Base-by-base conservation (phyloP, 2,888 invertebrate species). In the Eristalis tenax region DNA sequence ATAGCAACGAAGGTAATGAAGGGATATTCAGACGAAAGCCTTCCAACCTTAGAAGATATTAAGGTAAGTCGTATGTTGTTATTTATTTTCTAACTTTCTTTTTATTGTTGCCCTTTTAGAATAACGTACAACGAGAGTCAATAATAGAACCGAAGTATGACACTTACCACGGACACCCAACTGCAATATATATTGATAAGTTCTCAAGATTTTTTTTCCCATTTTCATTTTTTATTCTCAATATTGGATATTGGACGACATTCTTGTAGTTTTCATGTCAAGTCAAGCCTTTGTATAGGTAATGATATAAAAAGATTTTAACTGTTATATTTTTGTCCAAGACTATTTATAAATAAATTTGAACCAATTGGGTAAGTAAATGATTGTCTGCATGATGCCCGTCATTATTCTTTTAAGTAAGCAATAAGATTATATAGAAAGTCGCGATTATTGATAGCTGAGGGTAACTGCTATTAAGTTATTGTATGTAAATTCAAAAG, bases 161-260 rank as follows among this genome's bases (percentile, higher is more conserved):
- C 89, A 97, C 97, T 15, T 97, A 97, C 93, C 95, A 96, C 92
- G 97, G 96, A 73, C 94, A 95, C 80, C 95, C 96, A 92, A 96
- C 96, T 79, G 97, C 97, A 15, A 94, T 97, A 87, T 97, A 96
- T 93, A 97, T 98, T 90, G 98, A 98, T 93, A 96, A 96, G 91
- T 96, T 97, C 92, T 97, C 97, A 66, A 94, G 97, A 90, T 96
- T 97, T 93, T 97, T 97, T 94, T 98, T 98, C 90, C 98, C 98
- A 0, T 97, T 97, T 92, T 97, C 97, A 4, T 98, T 98, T 94
- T 95, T 97, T 90, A 96, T 97, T 91, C 94, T 98, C n/a, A 98
- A 98, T 92, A 96, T 97, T 89, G 96, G 97, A 15, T 98, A 98
- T 92, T 98, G 98, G 98, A 96, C 96, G 90, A 97, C 97, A 84